Evolutionary conservation across 2,797 vertebrate species (phyloP).

Genomic region (Sebastes cheni): DNA sequence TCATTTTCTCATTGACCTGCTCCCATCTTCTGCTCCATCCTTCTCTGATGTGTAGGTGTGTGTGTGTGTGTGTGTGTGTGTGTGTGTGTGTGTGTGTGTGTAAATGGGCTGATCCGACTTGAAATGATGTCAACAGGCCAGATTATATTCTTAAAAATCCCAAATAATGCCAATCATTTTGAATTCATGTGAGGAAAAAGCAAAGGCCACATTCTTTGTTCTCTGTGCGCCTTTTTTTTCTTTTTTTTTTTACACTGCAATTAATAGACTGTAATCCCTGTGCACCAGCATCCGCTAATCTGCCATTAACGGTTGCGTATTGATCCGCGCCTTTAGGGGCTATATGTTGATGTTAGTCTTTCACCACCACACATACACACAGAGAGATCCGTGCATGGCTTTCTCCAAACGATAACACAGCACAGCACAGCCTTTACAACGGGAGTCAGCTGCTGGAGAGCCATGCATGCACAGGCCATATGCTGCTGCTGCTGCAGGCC

Average conservation of each 20-base stretch:
- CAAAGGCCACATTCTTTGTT: slow-evolving; percentile 74
- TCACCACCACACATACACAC: not conserved
- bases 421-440: not conserved
- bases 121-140: slow-evolving; percentile 59
- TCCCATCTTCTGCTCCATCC: slow-evolving; percentile 68
- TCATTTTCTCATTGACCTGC: slow-evolving; percentile 67
- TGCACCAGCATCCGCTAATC: slow-evolving; percentile 49
- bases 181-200: not conserved
- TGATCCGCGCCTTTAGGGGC: slow-evolving; percentile 46
- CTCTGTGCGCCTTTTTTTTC: slow-evolving; percentile 46
- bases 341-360: slow-evolving; percentile 16
- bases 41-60: slow-evolving; percentile 56
- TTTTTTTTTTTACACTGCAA: slow-evolving; percentile 16
- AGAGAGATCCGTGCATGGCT: not conserved
- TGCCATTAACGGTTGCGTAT: slow-evolving; percentile 43
- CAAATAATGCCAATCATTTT: not conserved
- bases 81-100: slow-evolving; percentile 21
- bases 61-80: slow-evolving; percentile 6
- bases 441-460: slow-evolving; percentile 42
- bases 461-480: slow-evolving; percentile 28
- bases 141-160: not conserved
- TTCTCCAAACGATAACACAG: not conserved
- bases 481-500: slow-evolving; percentile 36
- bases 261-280: slow-evolving; percentile 47
- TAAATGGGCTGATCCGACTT: slow-evolving; percentile 47